phyloP scores from a whole-genome alignment of 2,888 invertebrate genomes.

The Sceliomorpha sp. region DNA sequence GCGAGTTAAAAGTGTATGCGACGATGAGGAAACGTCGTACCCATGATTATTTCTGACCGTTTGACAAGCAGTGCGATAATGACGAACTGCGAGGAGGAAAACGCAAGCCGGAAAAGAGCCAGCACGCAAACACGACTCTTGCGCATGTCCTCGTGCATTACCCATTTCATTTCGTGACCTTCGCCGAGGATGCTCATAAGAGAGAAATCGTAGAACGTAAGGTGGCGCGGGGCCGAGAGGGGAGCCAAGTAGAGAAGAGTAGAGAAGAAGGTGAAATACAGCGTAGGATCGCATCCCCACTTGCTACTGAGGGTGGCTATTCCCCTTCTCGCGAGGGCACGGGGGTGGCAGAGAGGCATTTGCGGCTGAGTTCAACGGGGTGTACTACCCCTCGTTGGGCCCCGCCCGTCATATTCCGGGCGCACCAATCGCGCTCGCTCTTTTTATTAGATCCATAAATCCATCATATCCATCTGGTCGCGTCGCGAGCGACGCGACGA shows the following conservation, averaged over 20 bases:
- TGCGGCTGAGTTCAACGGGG: conserved; percentile 75
- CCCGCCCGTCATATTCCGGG: conserved; percentile 80
- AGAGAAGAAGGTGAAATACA: conserved; percentile 74
- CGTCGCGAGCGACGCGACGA: conserved; percentile 58
- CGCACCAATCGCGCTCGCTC: conserved; percentile 78
- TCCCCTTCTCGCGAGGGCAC: conserved; percentile 64
- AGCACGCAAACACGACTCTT: not conserved
- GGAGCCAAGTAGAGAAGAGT: conserved; percentile 59
- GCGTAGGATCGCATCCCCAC: conserved; percentile 72
- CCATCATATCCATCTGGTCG: conserved; percentile 84
- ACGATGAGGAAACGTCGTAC: too few species aligned
- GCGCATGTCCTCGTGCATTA: conserved; percentile 3
- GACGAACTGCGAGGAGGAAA: not conserved
- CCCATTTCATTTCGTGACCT: conserved; percentile 26
- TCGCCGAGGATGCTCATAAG: conserved; percentile 20
- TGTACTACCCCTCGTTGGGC: conserved; percentile 69
- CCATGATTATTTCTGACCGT: not conserved
- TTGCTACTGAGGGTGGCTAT: conserved; percentile 55
- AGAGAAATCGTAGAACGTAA: conserved; percentile 36
- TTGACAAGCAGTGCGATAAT: not conserved
- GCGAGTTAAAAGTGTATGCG: too few species aligned
- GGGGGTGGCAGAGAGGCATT: conserved; percentile 63
- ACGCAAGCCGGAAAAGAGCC: not conserved
- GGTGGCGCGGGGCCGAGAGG: conserved; percentile 43
- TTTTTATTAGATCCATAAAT: conserved; percentile 90